Evolutionary conservation across 1,140 invertebrate genomes (phyloP).

Genomic region (Limonius californicus): DNA sequence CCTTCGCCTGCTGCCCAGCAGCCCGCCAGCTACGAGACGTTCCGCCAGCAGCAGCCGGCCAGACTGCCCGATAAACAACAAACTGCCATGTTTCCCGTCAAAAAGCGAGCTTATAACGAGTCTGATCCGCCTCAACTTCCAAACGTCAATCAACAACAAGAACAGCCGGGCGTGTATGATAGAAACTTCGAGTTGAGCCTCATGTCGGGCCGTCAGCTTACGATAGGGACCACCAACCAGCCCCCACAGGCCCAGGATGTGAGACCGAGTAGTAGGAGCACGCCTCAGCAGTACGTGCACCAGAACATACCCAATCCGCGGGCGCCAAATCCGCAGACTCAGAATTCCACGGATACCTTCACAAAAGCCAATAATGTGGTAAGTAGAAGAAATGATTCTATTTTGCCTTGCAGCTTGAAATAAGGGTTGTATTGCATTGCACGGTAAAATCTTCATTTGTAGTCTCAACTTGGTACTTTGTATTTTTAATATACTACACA

Average conservation of each 20-base stretch:
- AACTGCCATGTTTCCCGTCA: slow-evolving; percentile 47
- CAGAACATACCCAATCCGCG: slow-evolving; percentile 39
- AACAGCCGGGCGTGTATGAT: not conserved
- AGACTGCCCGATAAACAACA: slow-evolving; percentile 14
- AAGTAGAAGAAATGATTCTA: too few species aligned
- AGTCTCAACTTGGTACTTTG: too few species aligned
- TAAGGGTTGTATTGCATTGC: too few species aligned
- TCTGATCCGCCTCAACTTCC: slow-evolving; percentile 36
- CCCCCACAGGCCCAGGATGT: slow-evolving; percentile 48
- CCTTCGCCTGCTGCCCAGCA: slow-evolving; percentile 23
- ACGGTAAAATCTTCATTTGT: too few species aligned
- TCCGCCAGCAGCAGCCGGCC: slow-evolving; percentile 27
- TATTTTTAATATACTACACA: too few species aligned
- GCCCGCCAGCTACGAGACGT: slow-evolving; percentile 40
- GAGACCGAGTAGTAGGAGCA: slow-evolving; percentile 41
- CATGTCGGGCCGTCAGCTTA: not conserved
- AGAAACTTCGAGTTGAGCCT: slow-evolving; percentile 11
- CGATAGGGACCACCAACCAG: not conserved
- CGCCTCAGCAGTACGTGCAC: slow-evolving; percentile 32
- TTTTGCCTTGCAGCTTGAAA: too few species aligned
- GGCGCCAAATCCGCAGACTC: not conserved
- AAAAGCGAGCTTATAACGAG: slow-evolving; percentile 59
- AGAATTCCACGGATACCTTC: too few species aligned
- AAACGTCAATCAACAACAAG: not conserved
- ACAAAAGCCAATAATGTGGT: too few species aligned